Conservation (phyloP, 2,797 vertebrate genomes). For the Gorsachius magnificus region DNA sequence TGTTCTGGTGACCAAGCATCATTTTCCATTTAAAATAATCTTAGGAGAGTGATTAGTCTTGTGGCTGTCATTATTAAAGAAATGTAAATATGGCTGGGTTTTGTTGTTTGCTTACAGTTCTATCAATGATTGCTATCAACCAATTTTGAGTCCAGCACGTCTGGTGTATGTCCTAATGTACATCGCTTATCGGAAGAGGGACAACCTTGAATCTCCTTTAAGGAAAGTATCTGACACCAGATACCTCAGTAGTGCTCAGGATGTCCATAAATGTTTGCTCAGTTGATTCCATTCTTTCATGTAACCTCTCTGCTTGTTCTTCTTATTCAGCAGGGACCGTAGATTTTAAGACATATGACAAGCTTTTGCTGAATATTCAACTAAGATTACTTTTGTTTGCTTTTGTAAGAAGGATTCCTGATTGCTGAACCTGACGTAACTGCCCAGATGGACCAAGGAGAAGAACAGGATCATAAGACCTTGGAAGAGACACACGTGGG, state of each 20-base stretch:
- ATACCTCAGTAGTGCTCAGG: background rate
- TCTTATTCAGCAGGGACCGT: background rate
- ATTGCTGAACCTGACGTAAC: background rate
- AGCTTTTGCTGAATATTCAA: background rate
- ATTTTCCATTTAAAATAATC: background rate
- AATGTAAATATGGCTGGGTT: background rate
- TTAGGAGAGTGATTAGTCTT: background rate
- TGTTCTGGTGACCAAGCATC: background rate
- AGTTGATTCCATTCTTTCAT: background rate
- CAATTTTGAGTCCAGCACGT: accelerated
- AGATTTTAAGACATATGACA: background rate
- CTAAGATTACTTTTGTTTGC: background rate
- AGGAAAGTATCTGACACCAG: background rate
- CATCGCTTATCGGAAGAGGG: background rate
- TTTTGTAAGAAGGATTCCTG: background rate
- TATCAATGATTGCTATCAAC: background rate
- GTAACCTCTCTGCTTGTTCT: background rate
- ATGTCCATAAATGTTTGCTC: background rate
- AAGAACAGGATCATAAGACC: background rate
- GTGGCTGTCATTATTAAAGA: background rate
- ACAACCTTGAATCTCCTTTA: background rate
- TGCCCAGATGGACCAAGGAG: conserved; percentile 7
- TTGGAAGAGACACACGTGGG: background rate
- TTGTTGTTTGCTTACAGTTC: background rate
- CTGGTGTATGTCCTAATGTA: background rate